Percentiles rank a stretch among this genome's conserved stretches.
These are phyloP conservation scores for Scophthalmus maximus DNA, from an alignment of 2,113 vertebrate genomes.

Conservation along the genomic window DNA sequence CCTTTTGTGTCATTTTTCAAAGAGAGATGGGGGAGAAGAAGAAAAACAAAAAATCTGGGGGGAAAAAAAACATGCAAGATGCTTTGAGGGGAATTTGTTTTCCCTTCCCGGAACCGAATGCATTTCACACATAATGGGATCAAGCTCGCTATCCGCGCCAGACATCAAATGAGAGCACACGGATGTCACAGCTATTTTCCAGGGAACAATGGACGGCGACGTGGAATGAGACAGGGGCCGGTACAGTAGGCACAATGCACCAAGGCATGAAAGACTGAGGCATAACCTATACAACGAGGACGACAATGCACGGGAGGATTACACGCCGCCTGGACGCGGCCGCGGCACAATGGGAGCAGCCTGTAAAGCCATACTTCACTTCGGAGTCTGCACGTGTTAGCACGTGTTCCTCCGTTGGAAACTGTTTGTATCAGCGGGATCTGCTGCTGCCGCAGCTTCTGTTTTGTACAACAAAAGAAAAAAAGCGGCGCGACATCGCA, in stretches of 20 bases:
- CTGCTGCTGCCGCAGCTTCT: background rate
- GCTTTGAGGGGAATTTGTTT: conserved; percentile 75
- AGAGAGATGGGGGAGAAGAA: conserved; percentile 29
- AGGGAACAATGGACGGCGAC: conserved; percentile 70
- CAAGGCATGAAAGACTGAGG: conserved; percentile 47
- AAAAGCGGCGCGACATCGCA: background rate
- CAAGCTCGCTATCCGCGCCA: conserved; percentile 64
- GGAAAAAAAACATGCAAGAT: conserved; percentile 63
- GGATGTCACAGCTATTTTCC: conserved; percentile 74
- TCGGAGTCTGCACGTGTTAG: conserved; percentile 20
- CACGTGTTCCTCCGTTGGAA: background rate
- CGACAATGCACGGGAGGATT: conserved; percentile 69
- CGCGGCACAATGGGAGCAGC: conserved; percentile 45
- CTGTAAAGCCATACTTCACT: conserved; percentile 46
- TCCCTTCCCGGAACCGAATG: conserved; percentile 75
- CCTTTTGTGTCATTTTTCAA: conserved; percentile 67
- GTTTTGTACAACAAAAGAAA: no score
- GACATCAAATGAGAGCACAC: conserved; percentile 72
- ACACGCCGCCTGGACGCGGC: conserved; percentile 63
- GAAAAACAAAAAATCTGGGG: conserved; percentile 16
- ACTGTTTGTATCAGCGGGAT: background rate
- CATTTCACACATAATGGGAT: conserved; percentile 82
- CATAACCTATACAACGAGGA: conserved; percentile 55
- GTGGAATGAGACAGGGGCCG: conserved; percentile 65
- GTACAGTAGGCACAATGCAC: conserved; percentile 71